Base-by-base conservation (phyloP, 2,888 invertebrate species). In the Netelia melanura region DNA sequence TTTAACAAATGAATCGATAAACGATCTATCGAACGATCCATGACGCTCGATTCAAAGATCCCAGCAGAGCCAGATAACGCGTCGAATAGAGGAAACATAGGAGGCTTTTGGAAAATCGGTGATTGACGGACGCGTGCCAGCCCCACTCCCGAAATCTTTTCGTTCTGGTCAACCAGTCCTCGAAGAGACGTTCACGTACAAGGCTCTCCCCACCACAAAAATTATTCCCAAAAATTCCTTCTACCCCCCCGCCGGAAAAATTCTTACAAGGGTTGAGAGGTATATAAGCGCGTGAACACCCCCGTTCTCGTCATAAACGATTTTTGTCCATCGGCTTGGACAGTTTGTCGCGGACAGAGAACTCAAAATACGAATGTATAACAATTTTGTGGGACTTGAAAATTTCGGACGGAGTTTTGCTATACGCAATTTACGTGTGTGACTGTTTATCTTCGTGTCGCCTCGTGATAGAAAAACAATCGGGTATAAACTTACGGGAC, bases 211-310 rank as follows among this genome's bases (percentile, higher is more conserved):
- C 88, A 88, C 91, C 90, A 87, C 86, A 84, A 44, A 10, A 38
- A 77, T 68, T 64, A 79, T 84, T 76, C 81, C 74, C 84, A 76
- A 89, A 90, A 88, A 81, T 17, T 56, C 86, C 88, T 86, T 86
- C 88, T 88, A 88, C 90, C 84, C 83, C 25, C 30, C 58, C 23
- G 10, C 52, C 30, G 62, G 30, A 9, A 3, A 62, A 58, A 30
- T 44, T 62, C 88, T 87, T 81, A 64, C 72, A 91, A 90, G 91
- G 91, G 91, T 90, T 90, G 89, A 64, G 75, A 70, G 70, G 54
- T 91, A 91, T 91, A 91, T 88, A 91, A 90, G 85, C 82, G 85
- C 75, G 77, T 11, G 83, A 83, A 65, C 87, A 74, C 87, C 86
- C 88, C 89, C 83, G 76, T 82, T 84, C 68, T 82, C 68, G 67